phyloP scores from a whole-genome alignment of 2,888 invertebrate species.

The Callyntrura sp. region DNA sequence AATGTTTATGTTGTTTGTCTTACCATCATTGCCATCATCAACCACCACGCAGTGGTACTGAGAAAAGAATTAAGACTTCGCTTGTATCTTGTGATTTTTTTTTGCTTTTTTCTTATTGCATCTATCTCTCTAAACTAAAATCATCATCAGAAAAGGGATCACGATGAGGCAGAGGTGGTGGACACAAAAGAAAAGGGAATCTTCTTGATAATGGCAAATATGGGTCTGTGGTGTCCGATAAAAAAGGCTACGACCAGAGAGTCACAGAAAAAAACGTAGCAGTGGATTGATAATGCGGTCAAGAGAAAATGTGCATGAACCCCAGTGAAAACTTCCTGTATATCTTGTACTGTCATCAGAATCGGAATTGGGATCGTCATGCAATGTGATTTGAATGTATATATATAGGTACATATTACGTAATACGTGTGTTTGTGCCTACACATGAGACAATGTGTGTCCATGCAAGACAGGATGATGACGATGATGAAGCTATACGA shows the following conservation, averaged over 20 bases:
- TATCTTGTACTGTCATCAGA: slow-evolving; percentile 36
- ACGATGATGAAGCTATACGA: not conserved
- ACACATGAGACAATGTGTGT: slow-evolving; percentile 20
- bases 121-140: not conserved
- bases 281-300: slow-evolving; percentile 58
- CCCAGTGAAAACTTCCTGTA: not conserved
- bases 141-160: slow-evolving; percentile 42
- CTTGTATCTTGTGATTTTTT: slow-evolving; percentile 22
- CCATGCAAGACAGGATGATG: not conserved
- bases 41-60: slow-evolving; percentile 44
- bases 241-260: slow-evolving; percentile 76
- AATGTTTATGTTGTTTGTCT: slow-evolving; percentile 73
- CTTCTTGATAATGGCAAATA: slow-evolving; percentile 81
- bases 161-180: slow-evolving; percentile 31
- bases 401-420: slow-evolving; percentile 1
- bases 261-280: not conserved
- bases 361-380: slow-evolving; percentile 51
- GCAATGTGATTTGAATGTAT: slow-evolving; percentile 50
- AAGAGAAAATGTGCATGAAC: slow-evolving; percentile 24
- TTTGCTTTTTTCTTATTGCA: slow-evolving; percentile 21
- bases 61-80: slow-evolving; percentile 80
- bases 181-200: slow-evolving; percentile 58
- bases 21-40: slow-evolving; percentile 39
- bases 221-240: slow-evolving; percentile 84
- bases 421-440: not conserved